These are phyloP conservation scores for Saimiri boliviensis DNA, from an alignment of 2,113 vertebrate genomes.

Conservation along the genomic window DNA sequence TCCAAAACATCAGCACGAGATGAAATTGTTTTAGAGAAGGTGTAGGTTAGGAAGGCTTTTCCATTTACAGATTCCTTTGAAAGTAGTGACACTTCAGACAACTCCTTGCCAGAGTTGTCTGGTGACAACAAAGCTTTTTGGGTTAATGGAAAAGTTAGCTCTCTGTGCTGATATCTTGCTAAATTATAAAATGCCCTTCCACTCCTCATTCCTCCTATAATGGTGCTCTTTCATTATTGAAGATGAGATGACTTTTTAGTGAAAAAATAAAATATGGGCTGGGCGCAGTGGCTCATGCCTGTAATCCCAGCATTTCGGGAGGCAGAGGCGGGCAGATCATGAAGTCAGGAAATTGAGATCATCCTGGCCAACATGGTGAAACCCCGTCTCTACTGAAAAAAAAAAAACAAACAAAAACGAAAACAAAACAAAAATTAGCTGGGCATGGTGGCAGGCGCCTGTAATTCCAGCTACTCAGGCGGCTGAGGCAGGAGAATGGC, in stretches of 20 bases:
- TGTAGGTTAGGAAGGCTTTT: neutral
- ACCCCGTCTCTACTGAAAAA: too few species aligned
- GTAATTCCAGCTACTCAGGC: too few species aligned
- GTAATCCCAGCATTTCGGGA: too few species aligned
- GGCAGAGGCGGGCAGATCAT: too few species aligned
- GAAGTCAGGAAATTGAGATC: too few species aligned
- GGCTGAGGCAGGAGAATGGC: too few species aligned
- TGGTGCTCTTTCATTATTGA: slow-evolving; percentile 8
- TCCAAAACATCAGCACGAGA: neutral
- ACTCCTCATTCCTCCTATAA: neutral
- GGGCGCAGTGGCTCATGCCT: too few species aligned
- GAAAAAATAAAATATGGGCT: neutral
- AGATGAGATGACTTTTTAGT: slow-evolving; percentile 12
- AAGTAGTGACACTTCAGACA: neutral
- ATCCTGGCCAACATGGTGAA: too few species aligned
- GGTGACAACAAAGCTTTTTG: neutral
- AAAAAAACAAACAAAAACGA: too few species aligned
- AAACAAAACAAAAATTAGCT: too few species aligned
- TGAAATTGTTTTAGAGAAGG: neutral
- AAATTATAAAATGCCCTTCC: slow-evolving; percentile 22
- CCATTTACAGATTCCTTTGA: slow-evolving; percentile 16
- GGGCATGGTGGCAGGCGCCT: too few species aligned
- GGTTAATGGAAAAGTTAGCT: slow-evolving; percentile 7
- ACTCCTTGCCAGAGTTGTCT: neutral
- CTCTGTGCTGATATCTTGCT: neutral